These are phyloP conservation scores for Engystomops pustulosus DNA, from an alignment of 2,113 vertebrate genomes.

Conservation along the genomic window DNA sequence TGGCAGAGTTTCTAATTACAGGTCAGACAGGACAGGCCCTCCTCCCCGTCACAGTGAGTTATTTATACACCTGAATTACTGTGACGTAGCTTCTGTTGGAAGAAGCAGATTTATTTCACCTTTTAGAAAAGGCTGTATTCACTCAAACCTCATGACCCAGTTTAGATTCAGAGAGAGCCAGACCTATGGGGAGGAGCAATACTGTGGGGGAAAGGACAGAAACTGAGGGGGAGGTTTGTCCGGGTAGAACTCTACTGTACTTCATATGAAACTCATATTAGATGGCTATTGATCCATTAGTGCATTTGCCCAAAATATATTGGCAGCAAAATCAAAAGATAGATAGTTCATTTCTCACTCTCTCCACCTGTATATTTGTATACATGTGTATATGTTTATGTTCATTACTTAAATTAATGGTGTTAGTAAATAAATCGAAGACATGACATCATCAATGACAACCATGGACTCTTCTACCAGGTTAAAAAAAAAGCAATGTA, in stretches of 20 bases:
- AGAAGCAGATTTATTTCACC: slow-evolving; percentile 64
- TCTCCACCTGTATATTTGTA: not conserved
- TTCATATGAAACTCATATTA: not conserved
- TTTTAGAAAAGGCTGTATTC: slow-evolving; percentile 67
- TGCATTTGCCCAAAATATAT: not conserved
- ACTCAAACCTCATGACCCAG: slow-evolving; percentile 67
- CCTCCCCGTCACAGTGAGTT: slow-evolving; percentile 67
- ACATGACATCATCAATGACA: not conserved
- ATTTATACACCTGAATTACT: slow-evolving; percentile 75
- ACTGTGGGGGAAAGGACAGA: slow-evolving; percentile 40
- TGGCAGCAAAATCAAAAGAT: not conserved
- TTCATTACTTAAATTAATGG: no score
- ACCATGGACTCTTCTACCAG: slow-evolving; percentile 12
- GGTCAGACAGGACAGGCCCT: slow-evolving; percentile 71
- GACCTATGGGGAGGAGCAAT: slow-evolving; percentile 51
- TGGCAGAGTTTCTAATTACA: slow-evolving; percentile 81
- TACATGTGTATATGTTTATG: not conserved
- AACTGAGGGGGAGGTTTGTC: slow-evolving; percentile 16
- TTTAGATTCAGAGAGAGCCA: slow-evolving; percentile 56
- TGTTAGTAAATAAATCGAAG: not conserved
- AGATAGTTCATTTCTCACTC: not conserved
- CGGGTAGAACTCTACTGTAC: slow-evolving; percentile 29
- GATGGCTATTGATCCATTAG: not conserved
- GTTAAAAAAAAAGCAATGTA: not conserved
- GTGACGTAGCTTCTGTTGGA: slow-evolving; percentile 69